Base-by-base conservation (phyloP, 2,888 invertebrate species). In the Lochmaea capreae region DNA sequence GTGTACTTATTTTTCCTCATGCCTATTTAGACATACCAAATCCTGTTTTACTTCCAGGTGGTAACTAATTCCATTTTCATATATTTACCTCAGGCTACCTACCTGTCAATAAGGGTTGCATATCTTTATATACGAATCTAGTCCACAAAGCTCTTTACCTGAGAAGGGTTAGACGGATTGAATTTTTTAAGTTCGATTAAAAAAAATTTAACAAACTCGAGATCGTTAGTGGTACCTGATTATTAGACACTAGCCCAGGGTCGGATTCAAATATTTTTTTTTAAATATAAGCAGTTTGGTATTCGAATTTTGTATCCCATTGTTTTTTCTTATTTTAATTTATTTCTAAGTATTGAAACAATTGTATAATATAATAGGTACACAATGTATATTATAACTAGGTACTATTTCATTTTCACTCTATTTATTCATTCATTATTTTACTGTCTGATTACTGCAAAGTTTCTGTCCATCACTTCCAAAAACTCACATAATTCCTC, bases 71-170 rank as follows among this genome's bases (percentile, higher is more conserved):
- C 6, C 49, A n/a, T 49, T 49, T 49, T 49, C n/a, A 49, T n/a
- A 54, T 43, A 42, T 42, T 61, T 61, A 61, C 33, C 61, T 61
- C 4, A 22, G 18, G 33, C 26, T 63, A 39, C 39, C 62, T 63
- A 63, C 62, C 62, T 63, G 62, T 63, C 62, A 63, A 63, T 63
- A 54, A 39, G 54, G 54, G 54, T 10, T 16, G 10, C 54, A 10
- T 54, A 63, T 63, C 62, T 63, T 43, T 42, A 43, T 63, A 42
- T 8, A 33, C 33, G 33, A 61, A 61, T 61, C 62, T 43, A 39
- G 18, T 42, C 18, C 39, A 61, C 16, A 33, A 61, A 33, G 42
- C 16, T 12, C 18, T 63, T 18, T 63, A 63, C 62, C 62, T 63
- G 62, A 3, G 43, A 43, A 63, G 62, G 43, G 61, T 61, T 61